These are phyloP conservation scores for Oryctolagus cuniculus DNA, from an alignment of 2,113 vertebrate species.

Conservation along the genomic window mOryCun1.1 NC_091443.1:73724501-73725000, in stretches of 20 bases:
- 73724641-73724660: background rate
- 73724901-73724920: conserved; percentile 77
- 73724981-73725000: conserved; percentile 62
- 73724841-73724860: background rate
- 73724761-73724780: background rate
- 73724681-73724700: background rate
- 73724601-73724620: no score
- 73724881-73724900: conserved; percentile 63
- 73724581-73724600: no score
- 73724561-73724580: no score
- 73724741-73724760: background rate
- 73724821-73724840: conserved; percentile 25
- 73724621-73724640: background rate
- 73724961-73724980: conserved; percentile 82
- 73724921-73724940: conserved; percentile 79
- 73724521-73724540: no score
- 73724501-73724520: no score
- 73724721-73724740: conserved; percentile 22
- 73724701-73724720: background rate
- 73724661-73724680: background rate
- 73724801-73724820: background rate
- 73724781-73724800: conserved; percentile 18
- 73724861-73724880: conserved; percentile 2
- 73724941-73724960: conserved; percentile 84
- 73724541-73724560: no score